These are phyloP conservation scores for Neodon shergylaensis DNA, from an alignment of 2,113 vertebrate species.

Conservation along the genomic window DNA sequence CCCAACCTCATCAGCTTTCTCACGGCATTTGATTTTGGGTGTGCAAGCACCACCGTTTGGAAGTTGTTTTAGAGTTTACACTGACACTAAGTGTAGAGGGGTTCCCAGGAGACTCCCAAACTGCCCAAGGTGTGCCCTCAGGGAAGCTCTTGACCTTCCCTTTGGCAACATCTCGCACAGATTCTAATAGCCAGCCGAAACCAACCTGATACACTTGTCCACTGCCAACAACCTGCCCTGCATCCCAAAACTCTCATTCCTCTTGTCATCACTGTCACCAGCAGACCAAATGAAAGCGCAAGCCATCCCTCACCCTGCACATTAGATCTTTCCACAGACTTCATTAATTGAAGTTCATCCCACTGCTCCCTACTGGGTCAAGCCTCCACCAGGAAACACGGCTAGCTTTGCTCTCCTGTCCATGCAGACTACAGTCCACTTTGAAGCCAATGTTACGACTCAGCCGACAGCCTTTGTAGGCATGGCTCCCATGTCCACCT, in stretches of 20 bases:
- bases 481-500: fast-evolving
- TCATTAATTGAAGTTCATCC: neutral
- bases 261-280: neutral
- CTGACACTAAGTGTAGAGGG: neutral
- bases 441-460: neutral
- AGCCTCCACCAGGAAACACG: neutral
- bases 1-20: neutral
- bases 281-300: neutral
- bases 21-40: neutral
- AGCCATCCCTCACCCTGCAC: neutral
- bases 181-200: neutral
- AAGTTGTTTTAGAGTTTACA: neutral
- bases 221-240: too few species aligned
- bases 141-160: neutral
- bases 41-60: neutral
- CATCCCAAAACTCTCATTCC: neutral
- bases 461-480: neutral
- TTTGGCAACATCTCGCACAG: neutral
- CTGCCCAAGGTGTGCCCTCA: neutral
- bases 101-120: neutral
- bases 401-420: neutral
- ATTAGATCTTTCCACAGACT: neutral
- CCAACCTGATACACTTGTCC: neutral
- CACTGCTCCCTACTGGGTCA: fast-evolving
- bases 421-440: neutral